Base-by-base conservation (phyloP, 2,888 invertebrate genomes). In the Cheilosia scutellata region DNA sequence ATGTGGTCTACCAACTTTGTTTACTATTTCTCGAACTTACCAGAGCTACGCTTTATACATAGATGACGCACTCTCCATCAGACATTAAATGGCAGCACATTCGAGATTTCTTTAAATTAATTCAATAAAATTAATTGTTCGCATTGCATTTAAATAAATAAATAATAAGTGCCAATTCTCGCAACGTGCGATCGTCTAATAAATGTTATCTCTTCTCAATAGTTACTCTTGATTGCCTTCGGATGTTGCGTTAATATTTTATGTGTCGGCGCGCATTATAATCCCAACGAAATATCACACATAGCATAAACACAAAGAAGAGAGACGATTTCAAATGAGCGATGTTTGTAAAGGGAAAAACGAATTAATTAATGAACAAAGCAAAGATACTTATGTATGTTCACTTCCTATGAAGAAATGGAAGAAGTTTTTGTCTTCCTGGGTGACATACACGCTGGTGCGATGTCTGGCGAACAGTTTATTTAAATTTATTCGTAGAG, bases 221-320 rank as follows among this genome's bases (percentile, higher is more conserved):
- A 77, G 37, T 4, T 11, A 37, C 68, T 77, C 68, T 70, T 55
- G 77, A 77, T 70, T 70, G 27, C 77, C 70, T 77, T 77, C 77
- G 33, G 20, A 16, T 44, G 62, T 37, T 51, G 25, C 53, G 31
- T 33, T n/a, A 13, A 55, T 33, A 37, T 49, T 49, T 20, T 25
- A 20, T 71, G 20, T 60, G 20, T 62, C 51, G 60, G 29, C 6
- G 57, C 37, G 13, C 6, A 33, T 16, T n/a, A 51, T 31, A 53
- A 51, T 53, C 33, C 6, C 9, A 68, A 53, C 68, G 47, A 77
- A 60, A 62, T 60, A 68, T 49, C 60, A 62, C 51, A 53, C 62
- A 47, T 20, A 68, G 42, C 66, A 76, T 77, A 62, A 68, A 68
- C 25, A 55, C 37, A 37, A 37, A 37, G 37, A 37, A 11, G 37